Conservation (phyloP, 2,113 vertebrate genomes). For the Phrynosoma blainvillii region DNA sequence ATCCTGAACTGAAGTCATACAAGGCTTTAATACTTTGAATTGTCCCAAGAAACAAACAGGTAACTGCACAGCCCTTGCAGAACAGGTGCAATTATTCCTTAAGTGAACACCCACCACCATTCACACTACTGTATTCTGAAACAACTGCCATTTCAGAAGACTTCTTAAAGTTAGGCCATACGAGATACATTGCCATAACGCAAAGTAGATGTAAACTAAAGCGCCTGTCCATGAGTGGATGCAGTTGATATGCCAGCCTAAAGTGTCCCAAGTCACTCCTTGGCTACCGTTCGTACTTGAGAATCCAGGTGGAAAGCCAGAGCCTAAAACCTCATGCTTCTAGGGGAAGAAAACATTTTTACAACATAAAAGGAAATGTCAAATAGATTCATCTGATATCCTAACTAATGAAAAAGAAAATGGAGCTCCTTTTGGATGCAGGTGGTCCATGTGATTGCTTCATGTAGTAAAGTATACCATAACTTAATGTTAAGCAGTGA, state of each 20-base stretch:
- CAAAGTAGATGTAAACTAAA: not conserved
- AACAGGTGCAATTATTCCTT: not conserved
- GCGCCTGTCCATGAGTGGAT: not conserved
- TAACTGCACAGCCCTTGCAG: not conserved
- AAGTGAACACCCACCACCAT: not conserved
- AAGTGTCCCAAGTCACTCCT: not conserved
- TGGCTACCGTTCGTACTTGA: not conserved
- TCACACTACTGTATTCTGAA: not conserved
- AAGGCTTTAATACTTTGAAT: not conserved
- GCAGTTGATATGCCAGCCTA: not conserved
- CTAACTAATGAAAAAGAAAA: conserved; percentile 1
- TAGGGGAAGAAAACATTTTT: not conserved
- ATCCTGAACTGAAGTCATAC: not conserved
- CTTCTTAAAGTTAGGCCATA: not conserved
- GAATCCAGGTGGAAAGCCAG: not conserved
- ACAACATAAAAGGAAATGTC: not conserved
- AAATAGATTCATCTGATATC: not conserved
- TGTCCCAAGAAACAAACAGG: not conserved
- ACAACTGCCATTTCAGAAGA: not conserved
- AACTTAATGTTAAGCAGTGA: not conserved
- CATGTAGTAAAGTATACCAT: not conserved
- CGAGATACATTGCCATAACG: not conserved
- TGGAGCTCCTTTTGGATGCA: not conserved
- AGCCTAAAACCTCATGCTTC: not conserved
- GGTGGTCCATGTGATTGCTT: not conserved